A percentile compares a stretch with the other conserved stretches of the same genome.
These are phyloP conservation scores for Phoxinus phoxinus DNA, from an alignment of 2,113 vertebrate species.

Conservation along the genomic window DNA sequence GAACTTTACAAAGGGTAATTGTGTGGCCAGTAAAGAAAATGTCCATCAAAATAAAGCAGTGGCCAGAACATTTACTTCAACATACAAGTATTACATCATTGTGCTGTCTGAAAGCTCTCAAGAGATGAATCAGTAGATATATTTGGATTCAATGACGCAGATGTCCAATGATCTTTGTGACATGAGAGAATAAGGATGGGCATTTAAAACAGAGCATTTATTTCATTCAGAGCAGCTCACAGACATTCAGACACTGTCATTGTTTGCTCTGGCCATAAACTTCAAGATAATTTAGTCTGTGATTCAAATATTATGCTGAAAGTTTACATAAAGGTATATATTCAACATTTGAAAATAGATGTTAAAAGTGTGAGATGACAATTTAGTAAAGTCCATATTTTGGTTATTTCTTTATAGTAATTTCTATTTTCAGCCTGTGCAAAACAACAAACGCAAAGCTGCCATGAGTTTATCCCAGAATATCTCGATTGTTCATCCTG, in stretches of 20 bases:
- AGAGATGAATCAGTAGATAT: conserved; percentile 10
- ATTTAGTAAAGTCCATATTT: background rate
- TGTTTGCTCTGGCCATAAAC: background rate
- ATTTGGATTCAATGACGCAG: background rate
- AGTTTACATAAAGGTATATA: background rate
- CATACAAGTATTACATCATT: background rate
- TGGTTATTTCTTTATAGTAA: background rate
- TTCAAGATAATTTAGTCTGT: background rate
- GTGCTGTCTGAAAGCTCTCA: conserved; percentile 3
- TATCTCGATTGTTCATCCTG: conserved; percentile 35
- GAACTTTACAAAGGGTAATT: background rate
- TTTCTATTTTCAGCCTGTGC: conserved; percentile 20
- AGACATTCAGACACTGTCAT: background rate
- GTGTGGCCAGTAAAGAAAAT: background rate
- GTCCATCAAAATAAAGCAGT: background rate
- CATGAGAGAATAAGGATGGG: background rate
- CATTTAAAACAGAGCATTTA: background rate
- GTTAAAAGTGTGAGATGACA: background rate
- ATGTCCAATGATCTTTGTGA: background rate
- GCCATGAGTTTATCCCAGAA: conserved; percentile 39
- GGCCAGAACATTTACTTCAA: background rate
- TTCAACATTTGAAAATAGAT: background rate
- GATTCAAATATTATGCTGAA: background rate
- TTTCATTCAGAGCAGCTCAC: background rate
- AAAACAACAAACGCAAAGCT: background rate